phyloP scores from a whole-genome alignment of 2,113 vertebrate species.

The Micromys minutus region DNA sequence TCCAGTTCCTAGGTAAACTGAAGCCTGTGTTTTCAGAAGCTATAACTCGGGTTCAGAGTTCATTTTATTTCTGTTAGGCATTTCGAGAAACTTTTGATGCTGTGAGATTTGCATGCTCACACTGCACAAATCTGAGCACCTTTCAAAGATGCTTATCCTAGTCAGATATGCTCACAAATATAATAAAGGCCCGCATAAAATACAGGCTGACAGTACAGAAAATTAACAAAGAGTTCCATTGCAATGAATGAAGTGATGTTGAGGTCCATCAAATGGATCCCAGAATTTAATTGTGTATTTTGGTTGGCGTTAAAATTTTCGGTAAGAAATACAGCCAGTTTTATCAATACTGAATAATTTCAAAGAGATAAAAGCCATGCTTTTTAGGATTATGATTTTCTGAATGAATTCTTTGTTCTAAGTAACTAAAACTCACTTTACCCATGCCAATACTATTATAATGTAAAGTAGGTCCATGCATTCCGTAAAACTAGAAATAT shows the following conservation, averaged over 20 bases:
- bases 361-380: conserved; percentile 24
- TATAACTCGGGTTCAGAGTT: neutral
- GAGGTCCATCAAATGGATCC: conserved; percentile 31
- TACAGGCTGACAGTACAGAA: neutral
- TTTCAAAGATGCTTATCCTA: conserved; percentile 17
- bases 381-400: conserved; percentile 50
- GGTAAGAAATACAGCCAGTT: conserved; percentile 43
- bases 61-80: neutral
- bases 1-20: neutral
- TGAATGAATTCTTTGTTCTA: conserved; percentile 53
- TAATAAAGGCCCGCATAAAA: conserved; percentile 16
- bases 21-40: neutral
- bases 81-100: neutral
- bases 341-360: conserved; percentile 56
- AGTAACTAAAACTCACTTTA: conserved; percentile 35
- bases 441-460: conserved; percentile 33
- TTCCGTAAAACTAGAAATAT: conserved; percentile 34
- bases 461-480: conserved; percentile 15
- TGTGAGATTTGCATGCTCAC: neutral
- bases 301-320: conserved; percentile 59
- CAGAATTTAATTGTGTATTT: conserved; percentile 12
- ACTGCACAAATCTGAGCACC: neutral
- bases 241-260: conserved; percentile 8
- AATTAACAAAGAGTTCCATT: neutral
- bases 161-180: conserved; percentile 5